A percentile compares a stretch with the other conserved stretches of the same genome.
Evolutionary conservation across 2,888 invertebrate genomes (phyloP).

Genomic region (Steinernema scapterisci): DNA sequence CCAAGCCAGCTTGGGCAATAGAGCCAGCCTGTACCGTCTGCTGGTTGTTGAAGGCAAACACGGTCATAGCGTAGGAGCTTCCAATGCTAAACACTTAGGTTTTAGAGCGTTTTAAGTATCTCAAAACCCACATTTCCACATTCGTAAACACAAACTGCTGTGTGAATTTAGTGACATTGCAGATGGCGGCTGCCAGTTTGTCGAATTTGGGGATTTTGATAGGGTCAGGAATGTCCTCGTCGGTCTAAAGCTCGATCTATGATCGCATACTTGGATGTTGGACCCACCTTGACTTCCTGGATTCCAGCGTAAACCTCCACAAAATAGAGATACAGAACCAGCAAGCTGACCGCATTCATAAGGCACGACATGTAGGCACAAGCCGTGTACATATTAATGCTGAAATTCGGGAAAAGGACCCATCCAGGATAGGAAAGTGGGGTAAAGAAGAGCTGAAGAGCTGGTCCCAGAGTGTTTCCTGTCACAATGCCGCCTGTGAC

Average conservation of each 20-base stretch:
- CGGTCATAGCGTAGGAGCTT: not conserved
- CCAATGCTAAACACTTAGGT: slow-evolving; percentile 44
- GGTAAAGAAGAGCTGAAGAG: not conserved
- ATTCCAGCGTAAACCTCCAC: not conserved
- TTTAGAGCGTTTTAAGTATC: slow-evolving; percentile 23
- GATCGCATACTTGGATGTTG: not conserved
- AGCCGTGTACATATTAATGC: not conserved
- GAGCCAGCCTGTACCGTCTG: not conserved
- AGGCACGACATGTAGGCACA: not conserved
- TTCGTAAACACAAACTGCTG: slow-evolving; percentile 17
- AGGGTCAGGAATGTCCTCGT: not conserved
- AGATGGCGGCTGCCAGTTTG: not conserved
- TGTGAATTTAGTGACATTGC: not conserved
- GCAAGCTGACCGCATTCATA: not conserved
- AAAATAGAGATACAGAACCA: not conserved
- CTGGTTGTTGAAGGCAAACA: not conserved
- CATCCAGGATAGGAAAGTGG: slow-evolving; percentile 1
- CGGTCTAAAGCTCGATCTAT: not conserved
- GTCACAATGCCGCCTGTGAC: not conserved
- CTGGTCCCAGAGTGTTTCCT: not conserved
- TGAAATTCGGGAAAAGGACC: not conserved
- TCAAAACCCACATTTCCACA: slow-evolving; percentile 33
- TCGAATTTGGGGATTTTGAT: not conserved
- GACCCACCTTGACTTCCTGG: not conserved
- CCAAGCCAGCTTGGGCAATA: not conserved